phyloP scores from a whole-genome alignment of 2,797 vertebrate genomes.

The Rhinoraja longicauda region DNA sequence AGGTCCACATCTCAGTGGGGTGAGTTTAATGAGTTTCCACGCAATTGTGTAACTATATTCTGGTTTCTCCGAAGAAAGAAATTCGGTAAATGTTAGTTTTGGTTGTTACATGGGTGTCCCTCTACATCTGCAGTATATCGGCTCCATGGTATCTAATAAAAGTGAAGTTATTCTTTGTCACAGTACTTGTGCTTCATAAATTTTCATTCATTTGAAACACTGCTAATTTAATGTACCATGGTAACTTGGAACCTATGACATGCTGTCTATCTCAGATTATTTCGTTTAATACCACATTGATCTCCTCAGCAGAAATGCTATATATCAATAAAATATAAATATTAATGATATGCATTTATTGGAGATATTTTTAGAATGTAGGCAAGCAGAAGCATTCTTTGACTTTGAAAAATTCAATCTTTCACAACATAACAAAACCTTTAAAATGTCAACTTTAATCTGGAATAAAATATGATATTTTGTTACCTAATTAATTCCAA shows the following conservation, averaged over 20 bases:
- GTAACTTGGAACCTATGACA: background rate
- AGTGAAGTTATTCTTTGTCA: background rate
- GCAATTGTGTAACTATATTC: background rate
- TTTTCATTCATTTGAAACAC: background rate
- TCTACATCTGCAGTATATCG: too few relatives aligned
- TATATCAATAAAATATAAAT: background rate
- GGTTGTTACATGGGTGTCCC: too few relatives aligned
- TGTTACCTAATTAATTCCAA: background rate
- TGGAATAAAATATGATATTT: background rate
- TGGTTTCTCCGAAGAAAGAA: too few relatives aligned
- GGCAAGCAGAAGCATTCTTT: too few relatives aligned
- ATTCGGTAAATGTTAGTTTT: too few relatives aligned
- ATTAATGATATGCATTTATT: background rate
- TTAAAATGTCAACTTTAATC: background rate
- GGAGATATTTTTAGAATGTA: background rate
- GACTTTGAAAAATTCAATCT: background rate
- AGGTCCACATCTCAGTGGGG: background rate
- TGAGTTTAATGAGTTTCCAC: background rate
- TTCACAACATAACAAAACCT: background rate
- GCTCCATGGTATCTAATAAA: too few relatives aligned
- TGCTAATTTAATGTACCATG: background rate
- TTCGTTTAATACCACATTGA: background rate
- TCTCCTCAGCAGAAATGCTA: background rate
- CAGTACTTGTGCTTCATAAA: background rate
- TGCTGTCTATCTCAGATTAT: background rate